Base-by-base conservation (phyloP, 2,113 vertebrate genomes). In the Chloropsis hardwickii region DNA sequence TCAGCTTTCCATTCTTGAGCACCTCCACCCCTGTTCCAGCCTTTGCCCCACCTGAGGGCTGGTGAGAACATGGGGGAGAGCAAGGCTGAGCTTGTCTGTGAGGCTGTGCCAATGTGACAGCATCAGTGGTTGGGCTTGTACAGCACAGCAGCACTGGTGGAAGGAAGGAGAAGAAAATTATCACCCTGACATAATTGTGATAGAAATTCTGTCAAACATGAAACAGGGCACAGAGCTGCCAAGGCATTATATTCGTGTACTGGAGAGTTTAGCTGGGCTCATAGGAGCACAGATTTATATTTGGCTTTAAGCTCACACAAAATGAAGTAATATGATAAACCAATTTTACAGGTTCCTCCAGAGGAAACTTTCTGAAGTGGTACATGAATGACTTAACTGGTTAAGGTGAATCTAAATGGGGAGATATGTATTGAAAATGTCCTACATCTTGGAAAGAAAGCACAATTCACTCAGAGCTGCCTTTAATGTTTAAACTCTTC, bases 361-460 rank as follows among this genome's bases (percentile, higher is more conserved):
- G 94, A 97, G 91, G 77, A 94, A 83, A 88, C 88, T 92, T 91
- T 42, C 60, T 70, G 87, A 92, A 95, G 73, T 96, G 86, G 92
- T 86, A 50, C 81, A 48, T 76, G 90, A 79, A 72, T 93, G 35
- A 60, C 73, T 82, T 85, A 86, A 82, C 71, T 86, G 61, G 78
- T 88, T 91, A 88, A 79, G 73, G 73, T 92, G 77, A 92, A 89
- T 69, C 58, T 50, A 93, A 91, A 71, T 85, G 61, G 37, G 88
- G 58, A 80, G 79, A 87, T 72, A 42, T 10, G 19, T 44, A 29
- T n/a, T 62, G 39, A 70, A 82, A 94, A 81, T 57, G n/a, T 80
- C 48, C 44, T 80, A 39, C 37, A 20, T 65, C 39, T 84, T 86
- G 42, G 48, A 71, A 70, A 66, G 50, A 79, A 90, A 83, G 58